Percentiles rank a stretch among this genome's conserved stretches.
phyloP scores from a whole-genome alignment of 2,797 vertebrate genomes.

The Sebastes itinus region DNA sequence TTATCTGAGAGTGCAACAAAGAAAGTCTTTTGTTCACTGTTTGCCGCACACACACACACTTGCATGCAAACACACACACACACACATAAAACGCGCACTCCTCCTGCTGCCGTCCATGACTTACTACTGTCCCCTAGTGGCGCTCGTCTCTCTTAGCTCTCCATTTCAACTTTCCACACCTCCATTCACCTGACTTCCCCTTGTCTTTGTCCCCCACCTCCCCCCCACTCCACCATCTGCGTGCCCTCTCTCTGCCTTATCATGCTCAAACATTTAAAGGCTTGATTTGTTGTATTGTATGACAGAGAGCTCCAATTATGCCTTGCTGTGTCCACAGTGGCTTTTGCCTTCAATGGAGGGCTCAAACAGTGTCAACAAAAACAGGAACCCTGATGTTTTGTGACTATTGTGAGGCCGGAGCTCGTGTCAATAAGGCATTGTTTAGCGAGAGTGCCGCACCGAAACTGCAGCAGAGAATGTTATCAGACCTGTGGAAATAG shows the following conservation, averaged over 20 bases:
- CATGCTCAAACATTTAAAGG: constrained; percentile 93
- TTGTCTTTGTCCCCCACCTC: constrained; percentile 25
- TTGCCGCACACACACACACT: constrained; percentile 79
- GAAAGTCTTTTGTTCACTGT: constrained; percentile 98
- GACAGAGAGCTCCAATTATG: constrained; percentile 82
- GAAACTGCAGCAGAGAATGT: constrained; percentile 88
- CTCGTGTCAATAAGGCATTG: constrained; percentile 89
- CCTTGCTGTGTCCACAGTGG: constrained; percentile 83
- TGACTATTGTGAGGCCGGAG: constrained; percentile 85
- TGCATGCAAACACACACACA: constrained; percentile 25
- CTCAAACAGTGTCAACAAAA: constrained; percentile 88
- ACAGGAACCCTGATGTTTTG: constrained; percentile 87
- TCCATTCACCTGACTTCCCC: constrained; percentile 69
- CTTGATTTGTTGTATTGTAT: constrained; percentile 83
- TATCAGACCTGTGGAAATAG: constrained; percentile 89
- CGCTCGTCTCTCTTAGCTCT: constrained; percentile 38
- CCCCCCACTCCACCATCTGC: background rate
- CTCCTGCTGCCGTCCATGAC: constrained; percentile 85
- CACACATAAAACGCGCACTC: constrained; percentile 7
- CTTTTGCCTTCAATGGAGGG: constrained; percentile 85
- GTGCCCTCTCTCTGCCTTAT: constrained; percentile 86
- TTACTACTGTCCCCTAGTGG: constrained; percentile 99
- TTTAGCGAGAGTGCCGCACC: constrained; percentile 87
- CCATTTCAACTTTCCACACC: constrained; percentile 67
- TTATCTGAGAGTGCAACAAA: constrained; percentile 88